Conservation (phyloP, 92 coral and sea anemone species). For the Siderastrea siderea region DNA sequence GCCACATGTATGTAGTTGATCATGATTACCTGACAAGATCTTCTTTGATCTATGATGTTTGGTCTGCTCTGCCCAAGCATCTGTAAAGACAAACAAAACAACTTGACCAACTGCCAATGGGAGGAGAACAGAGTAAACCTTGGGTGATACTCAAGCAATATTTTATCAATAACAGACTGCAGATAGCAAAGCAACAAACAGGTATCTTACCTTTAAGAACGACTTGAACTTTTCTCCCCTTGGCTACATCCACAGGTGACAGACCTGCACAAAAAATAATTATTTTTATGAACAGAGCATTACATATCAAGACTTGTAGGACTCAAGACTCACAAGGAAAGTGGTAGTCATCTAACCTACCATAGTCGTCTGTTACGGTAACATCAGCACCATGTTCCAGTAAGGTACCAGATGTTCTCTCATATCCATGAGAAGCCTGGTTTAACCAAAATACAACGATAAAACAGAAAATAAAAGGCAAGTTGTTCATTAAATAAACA, state of each 20-base stretch:
- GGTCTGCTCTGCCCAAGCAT: conserved; percentile 91
- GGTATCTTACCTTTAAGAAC: conserved; percentile 72
- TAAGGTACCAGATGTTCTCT: conserved; percentile 71
- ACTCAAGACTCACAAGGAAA: too few relatives aligned
- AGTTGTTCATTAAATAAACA: background rate
- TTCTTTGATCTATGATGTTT: conserved; percentile 28
- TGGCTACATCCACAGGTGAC: conserved; percentile 90
- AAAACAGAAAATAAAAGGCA: background rate
- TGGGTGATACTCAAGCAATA: too few relatives aligned
- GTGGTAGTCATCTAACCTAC: conserved; percentile 26
- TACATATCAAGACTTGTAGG: too few relatives aligned
- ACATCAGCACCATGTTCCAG: conserved; percentile 95
- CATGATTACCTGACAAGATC: conserved; percentile 70
- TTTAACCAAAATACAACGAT: too few relatives aligned
- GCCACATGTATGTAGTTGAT: too few relatives aligned
- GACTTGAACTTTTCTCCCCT: conserved; percentile 69
- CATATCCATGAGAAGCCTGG: conserved; percentile 95
- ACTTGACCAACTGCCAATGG: too few relatives aligned
- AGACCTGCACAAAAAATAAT: conserved; percentile 47
- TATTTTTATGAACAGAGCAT: too few relatives aligned
- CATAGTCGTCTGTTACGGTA: conserved; percentile 90
- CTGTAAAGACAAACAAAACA: conserved; percentile 42
- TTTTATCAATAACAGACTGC: background rate
- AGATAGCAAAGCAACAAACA: background rate
- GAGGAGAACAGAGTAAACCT: too few relatives aligned